Conservation (phyloP, 2,888 invertebrate species). For the Himalopsyche tibetana region DNA sequence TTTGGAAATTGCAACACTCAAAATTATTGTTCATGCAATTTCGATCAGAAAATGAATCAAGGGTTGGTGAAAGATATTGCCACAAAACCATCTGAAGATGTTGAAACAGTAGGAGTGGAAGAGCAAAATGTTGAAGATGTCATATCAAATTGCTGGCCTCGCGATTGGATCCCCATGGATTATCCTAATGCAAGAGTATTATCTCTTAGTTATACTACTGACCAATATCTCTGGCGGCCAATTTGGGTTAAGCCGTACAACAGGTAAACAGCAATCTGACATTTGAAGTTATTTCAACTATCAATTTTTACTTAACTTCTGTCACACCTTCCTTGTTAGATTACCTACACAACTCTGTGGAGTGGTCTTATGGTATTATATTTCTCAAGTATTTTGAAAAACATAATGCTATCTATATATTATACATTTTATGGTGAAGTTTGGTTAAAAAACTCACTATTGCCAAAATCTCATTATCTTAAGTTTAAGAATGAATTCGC, state of each 20-base stretch:
- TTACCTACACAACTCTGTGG: no score
- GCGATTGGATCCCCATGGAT: conserved; percentile 90
- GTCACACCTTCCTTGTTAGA: no score
- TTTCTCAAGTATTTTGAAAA: no score
- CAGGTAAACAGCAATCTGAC: conserved; percentile 71
- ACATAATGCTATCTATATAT: no score
- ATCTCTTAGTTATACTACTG: conserved; percentile 89
- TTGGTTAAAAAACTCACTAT: no score
- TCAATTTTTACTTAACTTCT: no score
- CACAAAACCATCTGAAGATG: background rate
- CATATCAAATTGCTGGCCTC: conserved; percentile 87
- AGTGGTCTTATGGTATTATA: no score
- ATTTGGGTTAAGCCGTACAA: conserved; percentile 83
- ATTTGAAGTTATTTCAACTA: no score
- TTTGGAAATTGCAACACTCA: background rate
- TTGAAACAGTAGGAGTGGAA: conserved; percentile 20
- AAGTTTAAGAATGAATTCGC: background rate
- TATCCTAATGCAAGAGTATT: conserved; percentile 86
- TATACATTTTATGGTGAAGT: no score
- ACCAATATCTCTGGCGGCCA: conserved; percentile 86
- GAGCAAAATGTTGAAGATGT: conserved; percentile 67
- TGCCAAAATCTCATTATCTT: no score
- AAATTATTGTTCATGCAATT: background rate
- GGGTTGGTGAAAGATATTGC: background rate
- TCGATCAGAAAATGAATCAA: background rate